phyloP scores from a whole-genome alignment of 2,113 vertebrate species.

The Rhizomys pruinosus region DNA sequence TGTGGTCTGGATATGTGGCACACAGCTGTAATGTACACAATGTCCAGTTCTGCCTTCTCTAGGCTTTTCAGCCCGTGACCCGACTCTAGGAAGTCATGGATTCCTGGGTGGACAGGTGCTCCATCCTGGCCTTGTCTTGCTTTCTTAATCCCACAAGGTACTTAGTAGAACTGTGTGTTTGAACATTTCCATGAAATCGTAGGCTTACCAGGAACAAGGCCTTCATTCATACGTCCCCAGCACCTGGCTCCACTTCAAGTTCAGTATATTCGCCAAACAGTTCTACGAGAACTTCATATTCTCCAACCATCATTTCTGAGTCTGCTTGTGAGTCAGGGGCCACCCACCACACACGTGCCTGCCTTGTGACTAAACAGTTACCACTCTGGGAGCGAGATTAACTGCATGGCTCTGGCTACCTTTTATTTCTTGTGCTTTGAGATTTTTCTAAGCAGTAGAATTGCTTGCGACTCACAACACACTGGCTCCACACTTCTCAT shows the following conservation, averaged over 20 bases:
- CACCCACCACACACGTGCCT: background rate
- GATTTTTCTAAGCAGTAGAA: conserved; percentile 19
- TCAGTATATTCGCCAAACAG: background rate
- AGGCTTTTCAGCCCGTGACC: background rate
- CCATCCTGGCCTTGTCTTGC: background rate
- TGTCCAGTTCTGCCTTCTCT: background rate
- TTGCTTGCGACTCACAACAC: background rate
- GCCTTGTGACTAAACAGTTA: background rate
- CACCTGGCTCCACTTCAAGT: background rate
- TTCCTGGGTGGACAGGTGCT: background rate
- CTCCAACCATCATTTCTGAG: background rate
- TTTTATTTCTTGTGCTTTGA: background rate
- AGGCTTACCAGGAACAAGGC: background rate
- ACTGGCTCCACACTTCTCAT: background rate
- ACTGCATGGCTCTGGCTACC: background rate
- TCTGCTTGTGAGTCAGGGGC: background rate
- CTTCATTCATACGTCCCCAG: background rate
- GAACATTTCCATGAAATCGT: background rate
- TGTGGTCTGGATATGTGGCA: background rate
- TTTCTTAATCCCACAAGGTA: background rate
- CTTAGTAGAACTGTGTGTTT: background rate
- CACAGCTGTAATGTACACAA: accelerated
- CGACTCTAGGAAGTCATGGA: background rate
- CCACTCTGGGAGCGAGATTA: background rate
- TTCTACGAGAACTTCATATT: background rate